Conservation (phyloP, 2,797 vertebrate species). For the Rhinella marina region DNA sequence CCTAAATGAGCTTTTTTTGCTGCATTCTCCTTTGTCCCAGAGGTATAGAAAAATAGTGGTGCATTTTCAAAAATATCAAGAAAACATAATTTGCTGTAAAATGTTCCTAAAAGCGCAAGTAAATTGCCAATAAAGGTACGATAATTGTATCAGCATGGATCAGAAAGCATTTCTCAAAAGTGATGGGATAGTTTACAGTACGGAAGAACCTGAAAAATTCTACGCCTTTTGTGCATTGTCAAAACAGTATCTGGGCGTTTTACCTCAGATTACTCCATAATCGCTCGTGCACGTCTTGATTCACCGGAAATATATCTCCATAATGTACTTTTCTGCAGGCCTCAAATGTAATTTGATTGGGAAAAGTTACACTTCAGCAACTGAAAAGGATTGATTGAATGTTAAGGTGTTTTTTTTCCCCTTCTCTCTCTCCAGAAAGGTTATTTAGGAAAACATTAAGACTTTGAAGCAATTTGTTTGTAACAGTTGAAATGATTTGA, state of each 20-base stretch:
- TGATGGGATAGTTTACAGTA: constrained; percentile 76
- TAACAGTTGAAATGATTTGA: constrained; percentile 47
- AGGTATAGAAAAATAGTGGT: constrained; percentile 78
- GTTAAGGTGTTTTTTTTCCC: constrained; percentile 33
- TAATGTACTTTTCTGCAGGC: constrained; percentile 68
- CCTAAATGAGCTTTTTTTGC: constrained; percentile 81
- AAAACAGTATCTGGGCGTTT: constrained; percentile 67
- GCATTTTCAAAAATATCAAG: constrained; percentile 79
- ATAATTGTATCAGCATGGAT: constrained; percentile 86
- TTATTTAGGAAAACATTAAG: constrained; percentile 58
- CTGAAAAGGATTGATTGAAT: constrained; percentile 57
- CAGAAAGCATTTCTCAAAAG: constrained; percentile 83
- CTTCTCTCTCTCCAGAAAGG: constrained; percentile 31
- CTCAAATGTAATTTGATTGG: constrained; percentile 71
- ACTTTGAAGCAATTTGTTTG: constrained; percentile 44
- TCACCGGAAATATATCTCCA: constrained; percentile 71
- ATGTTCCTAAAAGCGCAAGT: constrained; percentile 84
- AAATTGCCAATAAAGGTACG: constrained; percentile 84
- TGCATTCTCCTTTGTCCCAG: constrained; percentile 80
- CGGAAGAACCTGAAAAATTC: constrained; percentile 70
- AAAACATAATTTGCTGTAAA: constrained; percentile 84
- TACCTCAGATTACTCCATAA: constrained; percentile 71
- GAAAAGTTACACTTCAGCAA: constrained; percentile 63
- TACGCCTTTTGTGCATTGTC: constrained; percentile 67
- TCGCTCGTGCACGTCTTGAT: constrained; percentile 71